Conservation (phyloP, 2,797 vertebrate genomes). For the Cheirogaleus major region DNA sequence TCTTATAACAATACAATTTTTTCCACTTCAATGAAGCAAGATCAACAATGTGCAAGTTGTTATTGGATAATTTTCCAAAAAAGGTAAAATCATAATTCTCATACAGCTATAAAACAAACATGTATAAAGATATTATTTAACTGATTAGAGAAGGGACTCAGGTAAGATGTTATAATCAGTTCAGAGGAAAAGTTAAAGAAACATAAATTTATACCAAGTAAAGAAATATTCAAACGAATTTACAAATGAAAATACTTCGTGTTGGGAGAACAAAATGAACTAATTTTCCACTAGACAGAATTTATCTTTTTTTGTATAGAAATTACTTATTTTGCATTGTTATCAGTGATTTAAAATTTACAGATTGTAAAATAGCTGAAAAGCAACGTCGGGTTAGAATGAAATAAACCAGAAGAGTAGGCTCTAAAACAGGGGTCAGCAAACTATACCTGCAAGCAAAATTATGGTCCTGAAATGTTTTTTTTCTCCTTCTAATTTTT, state of each 20-base stretch:
- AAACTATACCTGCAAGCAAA: neutral
- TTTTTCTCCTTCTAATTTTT: no score
- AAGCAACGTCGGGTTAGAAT: neutral
- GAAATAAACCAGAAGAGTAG: neutral
- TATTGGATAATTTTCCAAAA: neutral
- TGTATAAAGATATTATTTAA: neutral
- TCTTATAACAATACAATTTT: neutral
- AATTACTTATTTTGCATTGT: neutral
- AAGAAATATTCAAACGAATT: neutral
- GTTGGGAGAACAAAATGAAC: neutral
- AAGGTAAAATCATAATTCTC: neutral
- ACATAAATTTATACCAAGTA: neutral
- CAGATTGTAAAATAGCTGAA: neutral
- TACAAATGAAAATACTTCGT: neutral
- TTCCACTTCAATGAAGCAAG: neutral
- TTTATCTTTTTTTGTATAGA: neutral
- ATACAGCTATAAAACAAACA: neutral
- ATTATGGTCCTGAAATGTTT: neutral
- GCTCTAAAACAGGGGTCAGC: neutral
- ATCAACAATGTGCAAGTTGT: neutral
- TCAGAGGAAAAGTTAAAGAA: constrained; percentile 34
- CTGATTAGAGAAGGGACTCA: neutral
- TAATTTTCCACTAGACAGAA: neutral
- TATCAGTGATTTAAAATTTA: neutral
- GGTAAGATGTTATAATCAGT: neutral